A percentile compares a stretch with the other conserved stretches of the same genome.
phyloP scores from a whole-genome alignment of 2,888 invertebrate genomes.

The Pyrochroa serraticornis region DNA sequence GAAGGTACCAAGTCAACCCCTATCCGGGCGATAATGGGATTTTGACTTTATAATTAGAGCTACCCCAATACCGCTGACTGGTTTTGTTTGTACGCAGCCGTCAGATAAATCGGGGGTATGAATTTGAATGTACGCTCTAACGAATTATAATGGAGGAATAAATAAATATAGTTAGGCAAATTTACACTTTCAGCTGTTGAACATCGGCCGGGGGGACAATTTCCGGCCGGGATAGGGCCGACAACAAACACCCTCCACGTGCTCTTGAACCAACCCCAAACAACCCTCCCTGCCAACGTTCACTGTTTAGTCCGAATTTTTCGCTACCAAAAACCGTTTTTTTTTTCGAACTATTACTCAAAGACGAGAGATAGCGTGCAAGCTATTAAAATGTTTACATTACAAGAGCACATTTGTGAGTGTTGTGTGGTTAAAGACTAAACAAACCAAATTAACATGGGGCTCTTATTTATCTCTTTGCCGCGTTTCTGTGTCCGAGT shows the following conservation, averaged over 20 bases:
- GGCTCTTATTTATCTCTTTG: conserved; percentile 31
- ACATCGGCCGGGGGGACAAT: conserved; percentile 29
- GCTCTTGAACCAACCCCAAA: no score
- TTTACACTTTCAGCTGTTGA: conserved; percentile 56
- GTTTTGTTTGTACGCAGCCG: conserved; percentile 52
- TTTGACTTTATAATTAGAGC: conserved; percentile 58
- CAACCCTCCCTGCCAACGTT: no score
- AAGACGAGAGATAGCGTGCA: conserved; percentile 17
- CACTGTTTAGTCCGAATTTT: background rate
- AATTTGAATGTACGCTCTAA: conserved; percentile 57
- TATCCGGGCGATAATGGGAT: conserved; percentile 41
- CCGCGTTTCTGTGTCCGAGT: conserved; percentile 34
- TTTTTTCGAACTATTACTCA: background rate
- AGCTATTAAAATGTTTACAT: conserved; percentile 31
- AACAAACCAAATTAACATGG: conserved; percentile 37
- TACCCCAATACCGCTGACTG: conserved; percentile 41
- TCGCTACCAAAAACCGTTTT: background rate
- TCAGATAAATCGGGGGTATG: conserved; percentile 56
- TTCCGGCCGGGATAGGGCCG: background rate
- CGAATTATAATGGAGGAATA: conserved; percentile 57
- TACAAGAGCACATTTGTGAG: conserved; percentile 33
- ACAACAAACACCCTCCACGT: no score
- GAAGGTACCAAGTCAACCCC: background rate
- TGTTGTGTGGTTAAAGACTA: conserved; percentile 40
- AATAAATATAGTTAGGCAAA: conserved; percentile 58